phyloP scores from a whole-genome alignment of 2,888 invertebrate species.

The Cantharis flavilabris region DNA sequence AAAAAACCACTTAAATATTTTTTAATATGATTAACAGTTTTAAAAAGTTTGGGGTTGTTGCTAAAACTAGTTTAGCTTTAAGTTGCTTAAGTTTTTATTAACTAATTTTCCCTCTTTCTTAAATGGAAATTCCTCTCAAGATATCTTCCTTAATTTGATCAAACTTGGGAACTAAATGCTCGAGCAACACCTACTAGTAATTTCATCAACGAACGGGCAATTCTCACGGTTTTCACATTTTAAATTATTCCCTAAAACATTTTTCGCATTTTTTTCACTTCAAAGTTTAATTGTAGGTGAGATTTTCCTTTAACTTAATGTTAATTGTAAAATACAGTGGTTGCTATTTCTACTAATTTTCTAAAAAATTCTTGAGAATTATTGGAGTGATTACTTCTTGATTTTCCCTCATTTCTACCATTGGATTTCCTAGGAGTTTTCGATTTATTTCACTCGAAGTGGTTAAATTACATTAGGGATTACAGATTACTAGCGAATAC shows the following conservation, averaged over 20 bases:
- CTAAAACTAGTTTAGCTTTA: not conserved
- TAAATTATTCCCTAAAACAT: not conserved
- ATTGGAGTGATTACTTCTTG: no score
- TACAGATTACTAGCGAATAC: no score
- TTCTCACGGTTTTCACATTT: not conserved
- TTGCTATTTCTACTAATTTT: no score
- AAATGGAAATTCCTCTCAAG: slow-evolving; percentile 16
- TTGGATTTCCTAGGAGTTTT: no score
- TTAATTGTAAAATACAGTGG: no score
- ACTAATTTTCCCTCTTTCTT: not conserved
- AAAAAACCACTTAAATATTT: not conserved
- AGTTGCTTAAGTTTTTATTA: not conserved
- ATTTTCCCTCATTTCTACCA: no score
- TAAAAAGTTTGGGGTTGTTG: not conserved
- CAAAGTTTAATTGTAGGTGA: not conserved
- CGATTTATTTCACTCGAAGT: no score
- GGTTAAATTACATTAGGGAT: no score
- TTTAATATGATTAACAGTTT: not conserved
- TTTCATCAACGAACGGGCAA: not conserved
- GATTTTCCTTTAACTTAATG: no score
- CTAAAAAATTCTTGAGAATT: no score
- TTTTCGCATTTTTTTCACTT: not conserved
- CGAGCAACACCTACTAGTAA: not conserved
- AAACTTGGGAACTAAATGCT: slow-evolving; percentile 13
- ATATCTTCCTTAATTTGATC: slow-evolving; percentile 14